These are phyloP conservation scores for Antheraea mylitta DNA, from an alignment of 1,140 invertebrate genomes.

Conservation along the genomic window DNA sequence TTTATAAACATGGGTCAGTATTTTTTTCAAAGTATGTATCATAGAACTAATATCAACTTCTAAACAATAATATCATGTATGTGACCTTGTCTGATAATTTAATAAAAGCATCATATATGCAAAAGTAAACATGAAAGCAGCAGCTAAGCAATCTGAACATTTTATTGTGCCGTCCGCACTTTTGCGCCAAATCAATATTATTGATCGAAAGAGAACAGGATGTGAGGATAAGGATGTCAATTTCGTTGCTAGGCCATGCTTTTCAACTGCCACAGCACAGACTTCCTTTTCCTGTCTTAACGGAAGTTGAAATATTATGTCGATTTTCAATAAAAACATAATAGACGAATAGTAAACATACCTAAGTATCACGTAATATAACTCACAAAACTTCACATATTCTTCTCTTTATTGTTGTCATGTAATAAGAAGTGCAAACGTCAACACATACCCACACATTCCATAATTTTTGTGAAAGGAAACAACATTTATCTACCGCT, in stretches of 20 bases:
- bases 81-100: not conserved
- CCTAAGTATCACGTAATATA: constrained; percentile 9
- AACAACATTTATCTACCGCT: constrained; percentile 47
- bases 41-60: no score
- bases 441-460: constrained; percentile 45
- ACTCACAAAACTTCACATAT: constrained; percentile 16
- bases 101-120: not conserved
- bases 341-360: constrained; percentile 15
- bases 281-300: constrained; percentile 72
- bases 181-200: constrained; percentile 18
- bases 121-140: not conserved
- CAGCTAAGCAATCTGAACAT: not conserved
- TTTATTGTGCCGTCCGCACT: constrained; percentile 8
- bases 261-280: constrained; percentile 41
- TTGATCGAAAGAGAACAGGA: constrained; percentile 53
- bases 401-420: constrained; percentile 23
- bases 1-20: no score
- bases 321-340: constrained; percentile 15
- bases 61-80: not conserved
- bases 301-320: constrained; percentile 51
- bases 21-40: no score
- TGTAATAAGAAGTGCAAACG: constrained; percentile 40
- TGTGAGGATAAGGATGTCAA: constrained; percentile 69
- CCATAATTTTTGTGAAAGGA: constrained; percentile 21
- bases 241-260: constrained; percentile 34